Evolutionary conservation across 2,113 vertebrate genomes (phyloP).

Genomic region (Crypturellus undulatus): DNA sequence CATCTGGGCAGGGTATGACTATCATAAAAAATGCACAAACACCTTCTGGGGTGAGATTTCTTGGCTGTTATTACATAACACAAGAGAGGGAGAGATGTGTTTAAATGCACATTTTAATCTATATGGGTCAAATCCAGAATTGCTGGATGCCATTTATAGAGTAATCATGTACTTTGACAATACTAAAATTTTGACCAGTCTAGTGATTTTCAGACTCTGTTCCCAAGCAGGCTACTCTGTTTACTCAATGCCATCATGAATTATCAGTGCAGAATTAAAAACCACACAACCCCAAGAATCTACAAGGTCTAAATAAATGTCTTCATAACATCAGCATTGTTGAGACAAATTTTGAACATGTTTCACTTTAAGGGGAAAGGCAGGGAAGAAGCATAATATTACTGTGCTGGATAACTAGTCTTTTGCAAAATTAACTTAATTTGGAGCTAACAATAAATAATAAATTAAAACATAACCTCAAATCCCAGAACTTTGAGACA

Average conservation of each 20-base stretch:
- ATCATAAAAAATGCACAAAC: conserved; percentile 8
- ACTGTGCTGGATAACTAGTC: background rate
- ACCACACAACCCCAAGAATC: background rate
- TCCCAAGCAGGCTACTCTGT: background rate
- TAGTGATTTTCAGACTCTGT: background rate
- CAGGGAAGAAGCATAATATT: too few relatives aligned
- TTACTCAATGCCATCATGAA: background rate
- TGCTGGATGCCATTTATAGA: background rate
- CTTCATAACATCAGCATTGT: background rate
- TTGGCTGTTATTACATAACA: background rate
- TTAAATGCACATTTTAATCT: background rate
- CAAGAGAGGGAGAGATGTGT: background rate
- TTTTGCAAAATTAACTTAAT: background rate
- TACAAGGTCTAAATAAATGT: background rate
- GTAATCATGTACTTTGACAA: background rate
- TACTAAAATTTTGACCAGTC: background rate
- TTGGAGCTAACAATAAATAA: background rate
- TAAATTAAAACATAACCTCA: too few relatives aligned
- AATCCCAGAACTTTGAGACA: background rate
- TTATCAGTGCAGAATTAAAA: background rate
- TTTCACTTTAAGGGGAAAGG: background rate
- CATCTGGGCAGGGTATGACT: background rate
- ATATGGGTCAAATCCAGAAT: background rate
- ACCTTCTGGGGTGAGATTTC: conserved; percentile 43
- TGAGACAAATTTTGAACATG: background rate